phyloP scores from a whole-genome alignment of 2,888 invertebrate species.

The Thera britannica region DNA sequence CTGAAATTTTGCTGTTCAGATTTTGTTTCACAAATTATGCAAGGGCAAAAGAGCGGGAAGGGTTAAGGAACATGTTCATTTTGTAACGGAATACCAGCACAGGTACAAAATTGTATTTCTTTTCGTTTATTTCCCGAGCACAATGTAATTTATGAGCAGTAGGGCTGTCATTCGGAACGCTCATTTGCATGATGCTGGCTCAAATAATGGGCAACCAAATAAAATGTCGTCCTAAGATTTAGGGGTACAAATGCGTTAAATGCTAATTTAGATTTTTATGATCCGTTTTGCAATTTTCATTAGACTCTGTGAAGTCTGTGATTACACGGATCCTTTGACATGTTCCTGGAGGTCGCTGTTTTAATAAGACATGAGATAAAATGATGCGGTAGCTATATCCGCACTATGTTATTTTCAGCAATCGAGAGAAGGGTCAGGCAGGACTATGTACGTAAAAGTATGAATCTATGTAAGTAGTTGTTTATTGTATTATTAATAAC shows the following conservation, averaged over 20 bases:
- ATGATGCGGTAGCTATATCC: too few relatives aligned
- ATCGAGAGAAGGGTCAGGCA: too few relatives aligned
- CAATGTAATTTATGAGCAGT: conserved; percentile 22
- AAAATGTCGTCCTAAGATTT: conserved; percentile 19
- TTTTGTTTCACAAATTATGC: too few relatives aligned
- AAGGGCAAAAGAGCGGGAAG: too few relatives aligned
- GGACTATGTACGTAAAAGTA: too few relatives aligned
- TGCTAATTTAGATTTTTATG: conserved; percentile 28
- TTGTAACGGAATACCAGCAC: background rate
- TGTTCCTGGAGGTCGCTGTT: background rate
- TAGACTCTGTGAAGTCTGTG: background rate
- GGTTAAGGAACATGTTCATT: background rate
- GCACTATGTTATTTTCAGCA: too few relatives aligned
- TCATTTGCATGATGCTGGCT: conserved; percentile 23
- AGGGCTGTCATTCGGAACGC: conserved; percentile 24
- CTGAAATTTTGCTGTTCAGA: too few relatives aligned
- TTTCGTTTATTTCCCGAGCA: conserved; percentile 11
- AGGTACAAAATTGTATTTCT: conserved; percentile 20
- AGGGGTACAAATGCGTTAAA: conserved; percentile 21
- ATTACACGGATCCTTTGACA: background rate
- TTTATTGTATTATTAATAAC: too few relatives aligned
- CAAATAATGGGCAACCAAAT: conserved; percentile 9
- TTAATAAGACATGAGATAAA: background rate
- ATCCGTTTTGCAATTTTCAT: conserved; percentile 19
- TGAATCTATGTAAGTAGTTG: too few relatives aligned